A percentile compares a stretch with the other conserved stretches of the same genome.
These are phyloP conservation scores for Sturnus vulgaris DNA, from an alignment of 2,113 vertebrate species.

Conservation along the genomic window DNA sequence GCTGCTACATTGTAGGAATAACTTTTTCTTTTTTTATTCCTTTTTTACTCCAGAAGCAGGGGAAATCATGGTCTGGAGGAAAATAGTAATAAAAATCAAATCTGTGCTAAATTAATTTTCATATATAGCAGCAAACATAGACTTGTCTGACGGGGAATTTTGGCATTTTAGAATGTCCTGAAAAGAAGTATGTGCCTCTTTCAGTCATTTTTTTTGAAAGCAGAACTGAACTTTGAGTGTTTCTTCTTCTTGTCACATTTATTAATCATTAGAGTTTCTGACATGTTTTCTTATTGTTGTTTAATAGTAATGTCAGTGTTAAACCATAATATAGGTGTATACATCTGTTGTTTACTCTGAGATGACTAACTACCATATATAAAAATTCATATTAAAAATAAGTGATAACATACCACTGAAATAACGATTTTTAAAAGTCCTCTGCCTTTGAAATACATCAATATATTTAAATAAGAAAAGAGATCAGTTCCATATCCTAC, in stretches of 20 bases:
- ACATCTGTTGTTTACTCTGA: slow-evolving; percentile 79
- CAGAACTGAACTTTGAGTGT: slow-evolving; percentile 46
- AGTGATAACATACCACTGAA: slow-evolving; percentile 52
- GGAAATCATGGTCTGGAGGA: not conserved
- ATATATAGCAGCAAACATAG: not conserved
- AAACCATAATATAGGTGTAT: slow-evolving; percentile 74
- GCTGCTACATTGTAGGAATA: not conserved
- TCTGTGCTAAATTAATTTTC: not conserved
- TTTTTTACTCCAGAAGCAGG: not conserved
- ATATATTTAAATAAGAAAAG: slow-evolving; percentile 45
- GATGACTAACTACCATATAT: slow-evolving; percentile 67
- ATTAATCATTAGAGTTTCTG: slow-evolving; percentile 73
- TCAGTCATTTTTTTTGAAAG: not conserved
- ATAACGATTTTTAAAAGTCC: slow-evolving; percentile 22
- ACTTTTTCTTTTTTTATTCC: not conserved
- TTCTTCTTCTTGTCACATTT: slow-evolving; percentile 66
- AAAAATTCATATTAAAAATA: slow-evolving; percentile 51
- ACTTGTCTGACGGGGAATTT: not conserved
- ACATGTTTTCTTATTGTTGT: slow-evolving; percentile 76
- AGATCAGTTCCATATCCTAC: not conserved
- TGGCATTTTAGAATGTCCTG: not conserved
- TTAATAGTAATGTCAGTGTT: slow-evolving; percentile 68
- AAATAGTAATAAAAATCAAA: not conserved
- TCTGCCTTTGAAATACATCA: slow-evolving; percentile 45
- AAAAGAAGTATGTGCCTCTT: not conserved